Evolutionary conservation across 2,888 invertebrate genomes (phyloP), one percentile per base, ranked within the genome.

Genomic region (Rutpela maculata): DNA sequence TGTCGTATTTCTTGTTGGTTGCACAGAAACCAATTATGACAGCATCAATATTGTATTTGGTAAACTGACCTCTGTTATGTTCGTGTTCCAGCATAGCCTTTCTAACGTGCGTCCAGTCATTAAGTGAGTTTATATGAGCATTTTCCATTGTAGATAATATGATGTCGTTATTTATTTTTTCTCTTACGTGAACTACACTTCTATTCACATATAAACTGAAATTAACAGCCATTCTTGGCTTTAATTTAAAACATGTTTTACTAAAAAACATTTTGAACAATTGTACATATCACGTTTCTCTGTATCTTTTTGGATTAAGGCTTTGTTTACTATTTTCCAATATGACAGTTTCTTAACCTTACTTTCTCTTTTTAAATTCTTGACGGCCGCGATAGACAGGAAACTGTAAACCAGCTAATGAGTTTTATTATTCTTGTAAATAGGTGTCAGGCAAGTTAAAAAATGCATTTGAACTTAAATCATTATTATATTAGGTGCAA

Each of bases 31-130:
- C 91, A 56, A 95, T 85, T 56, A 95, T 90, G 0, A 92, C 86
- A 50, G 92, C 92, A 89, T 95, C 94, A 43, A 94, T 89, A 86
- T 93, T 94, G 57, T 90, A 89, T 57, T 88, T 79, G 65, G 89
- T 92, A 15, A 92, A 83, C 43, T 85, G 85, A n/a, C 90, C 90
- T 60, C 82, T 74, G 59, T 82, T 82, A 15, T 59, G 56, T 31
- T 79, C 84, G 78, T 87, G 88, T 0, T 88, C 85, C 17, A 92
- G 83, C 62, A 92, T 82, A 78, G 90, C 87, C 43, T 88, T 84
- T 86, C 91, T 92, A 18, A 92, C 68, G 18, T 81, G 62, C 60
- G 75, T 76, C 86, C 86, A 86, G 60, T 85, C 85, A 57, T 80
- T 65, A n/a, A 74, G 63, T 17, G 75, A 72, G 56, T 75, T 74